These are phyloP conservation scores for Rhinolophus ferrumequinum DNA, from an alignment of 2,113 vertebrate species.

Conservation along the genomic window DNA sequence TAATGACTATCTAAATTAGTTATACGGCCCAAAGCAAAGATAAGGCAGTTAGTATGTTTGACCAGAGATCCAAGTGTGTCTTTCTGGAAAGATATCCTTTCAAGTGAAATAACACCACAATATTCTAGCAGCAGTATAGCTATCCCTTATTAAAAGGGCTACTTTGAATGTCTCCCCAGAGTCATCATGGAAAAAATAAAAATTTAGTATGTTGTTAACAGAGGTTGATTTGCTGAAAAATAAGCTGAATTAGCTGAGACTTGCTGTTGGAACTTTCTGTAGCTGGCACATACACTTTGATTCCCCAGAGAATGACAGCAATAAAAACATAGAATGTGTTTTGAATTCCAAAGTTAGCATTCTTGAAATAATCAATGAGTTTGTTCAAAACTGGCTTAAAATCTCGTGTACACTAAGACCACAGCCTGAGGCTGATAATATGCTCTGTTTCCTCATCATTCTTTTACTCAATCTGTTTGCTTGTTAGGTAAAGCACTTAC, in stretches of 20 bases:
- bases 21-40: constrained; percentile 81
- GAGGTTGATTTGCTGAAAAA: constrained; percentile 65
- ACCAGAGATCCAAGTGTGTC: constrained; percentile 81
- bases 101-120: constrained; percentile 69
- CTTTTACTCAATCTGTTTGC: neutral
- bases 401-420: neutral
- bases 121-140: constrained; percentile 67
- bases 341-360: constrained; percentile 20
- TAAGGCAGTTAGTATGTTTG: constrained; percentile 73
- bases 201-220: constrained; percentile 39
- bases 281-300: neutral
- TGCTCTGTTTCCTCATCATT: neutral
- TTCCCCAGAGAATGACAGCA: constrained; percentile 44
- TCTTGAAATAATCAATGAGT: constrained; percentile 53
- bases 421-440: neutral
- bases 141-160: constrained; percentile 68
- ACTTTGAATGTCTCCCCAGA: constrained; percentile 66
- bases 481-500: neutral
- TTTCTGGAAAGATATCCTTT: constrained; percentile 74
- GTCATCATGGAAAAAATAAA: constrained; percentile 64
- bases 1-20: constrained; percentile 83
- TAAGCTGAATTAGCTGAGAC: constrained; percentile 54
- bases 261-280: constrained; percentile 9
- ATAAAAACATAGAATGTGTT: neutral
- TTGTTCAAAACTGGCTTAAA: constrained; percentile 4